Evolutionary conservation across 1,140 invertebrate species (phyloP).

Genomic region (Hypothenemus hampei): DNA sequence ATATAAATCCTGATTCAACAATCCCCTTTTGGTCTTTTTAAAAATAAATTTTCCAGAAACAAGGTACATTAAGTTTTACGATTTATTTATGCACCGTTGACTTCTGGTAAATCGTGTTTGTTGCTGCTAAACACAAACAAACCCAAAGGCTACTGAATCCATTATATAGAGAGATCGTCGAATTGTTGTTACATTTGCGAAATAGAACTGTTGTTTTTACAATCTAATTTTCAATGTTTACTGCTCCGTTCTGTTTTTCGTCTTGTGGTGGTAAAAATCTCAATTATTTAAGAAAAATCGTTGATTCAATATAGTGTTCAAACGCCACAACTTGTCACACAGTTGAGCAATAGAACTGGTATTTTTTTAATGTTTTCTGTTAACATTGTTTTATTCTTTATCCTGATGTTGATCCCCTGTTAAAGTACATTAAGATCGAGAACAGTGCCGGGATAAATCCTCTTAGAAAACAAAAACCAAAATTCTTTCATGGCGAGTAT

Average conservation of each 20-base stretch:
- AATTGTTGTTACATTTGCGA: conserved; percentile 7
- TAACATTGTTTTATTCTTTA: not conserved
- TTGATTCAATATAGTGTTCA: no score
- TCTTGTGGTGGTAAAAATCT: no score
- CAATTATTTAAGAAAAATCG: no score
- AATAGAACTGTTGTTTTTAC: no score
- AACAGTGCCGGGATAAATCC: conserved; percentile 6
- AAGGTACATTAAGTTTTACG: conserved; percentile 27
- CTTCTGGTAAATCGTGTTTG: conserved; percentile 24
- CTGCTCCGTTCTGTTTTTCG: no score
- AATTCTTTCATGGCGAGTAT: conserved; percentile 7
- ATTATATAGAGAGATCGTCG: conserved; percentile 9
- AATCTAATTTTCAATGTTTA: no score
- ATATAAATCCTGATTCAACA: conserved; percentile 13
- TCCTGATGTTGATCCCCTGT: conserved; percentile 6
- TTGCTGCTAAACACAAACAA: conserved; percentile 17
- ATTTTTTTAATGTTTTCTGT: no score
- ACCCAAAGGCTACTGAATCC: not conserved
- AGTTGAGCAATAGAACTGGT: no score
- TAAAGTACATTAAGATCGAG: conserved; percentile 4
- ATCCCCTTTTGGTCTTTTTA: conserved; percentile 11
- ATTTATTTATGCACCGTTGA: conserved; percentile 24
- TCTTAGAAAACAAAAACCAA: conserved; percentile 10
- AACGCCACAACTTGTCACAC: no score
- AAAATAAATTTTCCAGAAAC: conserved; percentile 27